Evolutionary conservation across 2,113 vertebrate genomes (phyloP).

Genomic region (Festucalex cinctus): DNA sequence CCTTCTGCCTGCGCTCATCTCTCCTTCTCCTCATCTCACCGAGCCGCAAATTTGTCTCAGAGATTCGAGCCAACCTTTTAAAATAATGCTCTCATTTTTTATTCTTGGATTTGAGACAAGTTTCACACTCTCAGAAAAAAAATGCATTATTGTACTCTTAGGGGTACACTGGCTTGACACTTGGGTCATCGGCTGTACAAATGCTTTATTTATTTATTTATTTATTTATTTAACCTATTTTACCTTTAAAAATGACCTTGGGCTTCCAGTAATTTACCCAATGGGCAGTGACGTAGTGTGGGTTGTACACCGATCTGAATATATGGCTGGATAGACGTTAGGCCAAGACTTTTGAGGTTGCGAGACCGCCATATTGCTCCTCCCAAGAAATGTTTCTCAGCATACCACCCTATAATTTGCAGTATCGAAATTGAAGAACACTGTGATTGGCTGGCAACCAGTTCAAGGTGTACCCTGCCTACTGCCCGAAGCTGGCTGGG

Average conservation of each 20-base stretch:
- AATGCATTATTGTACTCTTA: neutral
- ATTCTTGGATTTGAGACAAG: constrained; percentile 26
- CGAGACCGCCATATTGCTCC: too few species aligned
- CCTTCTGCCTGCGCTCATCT: constrained; percentile 35
- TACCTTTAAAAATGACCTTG: neutral
- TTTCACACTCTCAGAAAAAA: constrained; percentile 6
- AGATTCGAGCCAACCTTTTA: constrained; percentile 3
- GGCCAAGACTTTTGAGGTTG: too few species aligned
- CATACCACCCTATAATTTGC: too few species aligned
- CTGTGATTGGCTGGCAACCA: too few species aligned
- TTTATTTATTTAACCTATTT: too few species aligned
- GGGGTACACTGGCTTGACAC: neutral
- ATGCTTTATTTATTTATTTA: neutral
- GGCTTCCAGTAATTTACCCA: neutral
- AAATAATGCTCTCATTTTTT: neutral
- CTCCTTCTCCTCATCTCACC: constrained; percentile 28
- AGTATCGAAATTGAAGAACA: too few species aligned
- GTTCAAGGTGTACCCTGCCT: too few species aligned
- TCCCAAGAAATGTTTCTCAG: too few species aligned
- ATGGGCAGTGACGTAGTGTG: neutral
- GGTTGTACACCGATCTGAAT: too few species aligned
- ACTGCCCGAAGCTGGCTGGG: too few species aligned
- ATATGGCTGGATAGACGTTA: too few species aligned
- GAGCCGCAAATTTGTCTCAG: constrained; percentile 36
- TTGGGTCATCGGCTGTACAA: neutral